Percentiles rank a stretch among this genome's conserved stretches.
Conservation (phyloP, 2,888 invertebrate species). For the Helobdella robusta region DNA sequence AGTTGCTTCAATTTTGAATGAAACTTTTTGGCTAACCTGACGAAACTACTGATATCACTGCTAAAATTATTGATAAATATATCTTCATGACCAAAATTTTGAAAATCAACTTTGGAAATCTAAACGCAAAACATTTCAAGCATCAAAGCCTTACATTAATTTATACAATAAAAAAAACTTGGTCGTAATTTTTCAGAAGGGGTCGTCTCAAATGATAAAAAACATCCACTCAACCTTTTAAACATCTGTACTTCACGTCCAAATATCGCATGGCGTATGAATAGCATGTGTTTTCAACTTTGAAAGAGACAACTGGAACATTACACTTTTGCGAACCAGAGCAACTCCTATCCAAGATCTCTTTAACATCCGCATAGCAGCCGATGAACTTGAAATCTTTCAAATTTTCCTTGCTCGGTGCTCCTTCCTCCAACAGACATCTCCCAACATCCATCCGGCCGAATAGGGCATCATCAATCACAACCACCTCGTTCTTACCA, state of each 20-base stretch:
- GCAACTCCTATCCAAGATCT: slow-evolving; percentile 19
- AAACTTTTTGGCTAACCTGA: too few relatives aligned
- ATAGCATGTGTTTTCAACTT: neutral
- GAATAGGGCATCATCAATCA: neutral
- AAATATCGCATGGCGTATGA: neutral
- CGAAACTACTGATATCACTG: too few relatives aligned
- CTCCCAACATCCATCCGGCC: slow-evolving; percentile 4
- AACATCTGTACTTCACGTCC: neutral
- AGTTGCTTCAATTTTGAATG: too few relatives aligned
- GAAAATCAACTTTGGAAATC: too few relatives aligned
- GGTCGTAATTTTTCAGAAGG: too few relatives aligned
- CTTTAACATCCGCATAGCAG: slow-evolving; percentile 21
- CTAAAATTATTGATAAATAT: too few relatives aligned
- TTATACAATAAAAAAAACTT: too few relatives aligned
- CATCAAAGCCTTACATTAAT: too few relatives aligned
- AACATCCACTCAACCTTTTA: too few relatives aligned
- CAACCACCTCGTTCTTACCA: neutral
- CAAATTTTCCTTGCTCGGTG: neutral
- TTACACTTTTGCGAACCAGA: slow-evolving; percentile 9
- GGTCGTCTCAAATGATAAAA: too few relatives aligned
- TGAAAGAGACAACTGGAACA: neutral
- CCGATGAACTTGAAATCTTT: slow-evolving; percentile 12
- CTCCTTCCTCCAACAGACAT: slow-evolving; percentile 16
- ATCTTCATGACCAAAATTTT: too few relatives aligned
- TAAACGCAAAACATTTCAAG: too few relatives aligned